Percentiles rank a stretch among this genome's conserved stretches.
These are phyloP conservation scores for Hipparchia sbordonii DNA, from an alignment of 2,888 invertebrate species.

Conservation along the genomic window DNA sequence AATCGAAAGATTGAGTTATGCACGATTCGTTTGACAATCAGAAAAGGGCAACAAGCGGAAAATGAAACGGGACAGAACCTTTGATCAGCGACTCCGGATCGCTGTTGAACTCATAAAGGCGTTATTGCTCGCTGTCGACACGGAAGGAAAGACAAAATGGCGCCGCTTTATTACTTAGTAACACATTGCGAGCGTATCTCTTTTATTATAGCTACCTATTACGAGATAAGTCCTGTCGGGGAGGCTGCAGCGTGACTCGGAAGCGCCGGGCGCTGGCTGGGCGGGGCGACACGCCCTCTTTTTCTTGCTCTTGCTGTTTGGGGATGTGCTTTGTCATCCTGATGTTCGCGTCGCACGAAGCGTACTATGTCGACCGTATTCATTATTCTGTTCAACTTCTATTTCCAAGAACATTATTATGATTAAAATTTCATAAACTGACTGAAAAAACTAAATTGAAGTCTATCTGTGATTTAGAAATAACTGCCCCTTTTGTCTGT, in stretches of 20 bases:
- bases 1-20: conserved; percentile 66
- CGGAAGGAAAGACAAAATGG: conserved; percentile 79
- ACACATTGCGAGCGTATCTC: conserved; percentile 77
- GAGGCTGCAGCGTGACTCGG: conserved; percentile 70
- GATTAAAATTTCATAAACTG: background rate
- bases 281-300: conserved; percentile 80
- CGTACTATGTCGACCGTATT: background rate
- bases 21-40: conserved; percentile 70
- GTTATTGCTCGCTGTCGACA: conserved; percentile 67
- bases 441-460: too few species aligned
- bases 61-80: conserved; percentile 70
- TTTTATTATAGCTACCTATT: conserved; percentile 78
- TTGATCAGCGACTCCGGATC: conserved; percentile 75
- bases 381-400: background rate
- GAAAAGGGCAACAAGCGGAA: conserved; percentile 72
- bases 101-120: conserved; percentile 73
- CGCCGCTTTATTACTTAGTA: conserved; percentile 82
- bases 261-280: conserved; percentile 59
- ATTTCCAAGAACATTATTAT: background rate
- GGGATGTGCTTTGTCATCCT: conserved; percentile 52
- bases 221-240: conserved; percentile 69
- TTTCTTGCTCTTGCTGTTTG: conserved; percentile 63
- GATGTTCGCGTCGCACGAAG: conserved; percentile 26
- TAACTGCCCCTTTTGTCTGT: too few species aligned
- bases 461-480: too few species aligned